Conservation (phyloP, 2,888 invertebrate species). For the Volucella inflata region DNA sequence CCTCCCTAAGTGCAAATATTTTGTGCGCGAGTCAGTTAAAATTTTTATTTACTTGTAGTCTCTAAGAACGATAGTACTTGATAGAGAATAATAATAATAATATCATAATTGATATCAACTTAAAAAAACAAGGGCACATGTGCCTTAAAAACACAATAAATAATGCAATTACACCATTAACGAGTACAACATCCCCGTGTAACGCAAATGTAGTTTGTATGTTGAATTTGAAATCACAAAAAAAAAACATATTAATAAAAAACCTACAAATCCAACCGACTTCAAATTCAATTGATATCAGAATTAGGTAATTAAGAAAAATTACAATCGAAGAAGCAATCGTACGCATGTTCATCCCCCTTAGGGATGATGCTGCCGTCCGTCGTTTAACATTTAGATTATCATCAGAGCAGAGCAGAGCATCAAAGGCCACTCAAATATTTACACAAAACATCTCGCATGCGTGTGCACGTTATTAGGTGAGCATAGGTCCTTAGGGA, state of each 20-base stretch:
- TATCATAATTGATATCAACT: no score
- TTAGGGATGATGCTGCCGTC: slow-evolving; percentile 36
- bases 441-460: slow-evolving; percentile 71
- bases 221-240: slow-evolving; percentile 49
- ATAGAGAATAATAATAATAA: no score
- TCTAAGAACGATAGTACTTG: no score
- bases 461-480: slow-evolving; percentile 66
- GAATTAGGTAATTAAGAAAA: slow-evolving; percentile 71
- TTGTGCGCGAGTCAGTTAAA: no score
- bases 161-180: background rate
- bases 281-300: slow-evolving; percentile 54
- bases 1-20: no score
- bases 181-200: slow-evolving; percentile 2
- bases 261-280: slow-evolving; percentile 19
- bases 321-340: slow-evolving; percentile 48
- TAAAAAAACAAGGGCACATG: no score
- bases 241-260: slow-evolving; percentile 49
- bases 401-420: slow-evolving; percentile 51
- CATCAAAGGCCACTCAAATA: slow-evolving; percentile 70
- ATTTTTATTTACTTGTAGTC: no score
- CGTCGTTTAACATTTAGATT: slow-evolving; percentile 38
- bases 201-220: slow-evolving; percentile 26
- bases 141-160: background rate
- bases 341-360: slow-evolving; percentile 23
- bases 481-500: slow-evolving; percentile 52